Percentiles rank a stretch among this genome's conserved stretches.
Evolutionary conservation across 2,797 vertebrate species (phyloP).

Genomic region (Graptemys geographica): DNA sequence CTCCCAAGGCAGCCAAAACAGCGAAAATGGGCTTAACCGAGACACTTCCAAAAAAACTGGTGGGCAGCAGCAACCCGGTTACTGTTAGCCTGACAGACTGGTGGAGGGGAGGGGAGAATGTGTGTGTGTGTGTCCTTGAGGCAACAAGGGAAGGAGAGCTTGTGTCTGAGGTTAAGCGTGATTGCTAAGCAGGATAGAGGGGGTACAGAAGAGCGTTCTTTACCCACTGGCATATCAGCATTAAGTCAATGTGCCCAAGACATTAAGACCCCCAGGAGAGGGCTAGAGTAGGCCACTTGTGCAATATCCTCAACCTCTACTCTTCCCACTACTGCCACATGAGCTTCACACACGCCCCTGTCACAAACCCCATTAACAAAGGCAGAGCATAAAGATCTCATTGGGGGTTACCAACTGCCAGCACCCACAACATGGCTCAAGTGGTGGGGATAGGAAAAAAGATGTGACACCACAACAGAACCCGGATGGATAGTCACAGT

Average conservation of each 20-base stretch:
- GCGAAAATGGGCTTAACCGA: not conserved
- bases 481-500: constrained; percentile 20
- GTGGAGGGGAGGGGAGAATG: not conserved
- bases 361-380: not conserved
- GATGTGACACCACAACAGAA: not conserved
- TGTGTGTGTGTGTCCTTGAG: rapidly evolving
- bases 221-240: rapidly evolving
- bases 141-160: not conserved
- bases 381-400: not conserved
- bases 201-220: not conserved
- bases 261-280: rapidly evolving
- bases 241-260: not conserved
- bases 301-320: not conserved
- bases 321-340: not conserved
- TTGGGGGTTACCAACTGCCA: not conserved
- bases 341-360: not conserved
- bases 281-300: not conserved
- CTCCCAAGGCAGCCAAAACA: rapidly evolving
- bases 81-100: not conserved
- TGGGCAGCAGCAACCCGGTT: not conserved
- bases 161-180: not conserved
- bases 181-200: not conserved
- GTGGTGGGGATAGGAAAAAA: not conserved
- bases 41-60: not conserved
- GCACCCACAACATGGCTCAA: not conserved